phyloP scores from a whole-genome alignment of 2,797 vertebrate species.

The Trichosurus vulpecula region DNA sequence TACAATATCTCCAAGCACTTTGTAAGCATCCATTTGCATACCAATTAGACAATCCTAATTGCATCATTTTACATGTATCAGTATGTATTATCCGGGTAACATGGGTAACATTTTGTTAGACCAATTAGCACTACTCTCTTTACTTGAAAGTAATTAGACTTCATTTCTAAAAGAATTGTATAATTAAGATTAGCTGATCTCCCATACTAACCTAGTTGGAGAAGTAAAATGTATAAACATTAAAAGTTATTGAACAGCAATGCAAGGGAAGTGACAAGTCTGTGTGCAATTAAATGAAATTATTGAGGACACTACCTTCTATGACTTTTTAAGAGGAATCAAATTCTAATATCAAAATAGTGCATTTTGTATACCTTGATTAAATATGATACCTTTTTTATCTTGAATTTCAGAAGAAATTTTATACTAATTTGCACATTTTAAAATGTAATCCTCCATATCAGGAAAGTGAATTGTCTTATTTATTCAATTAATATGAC shows the following conservation, averaged over 20 bases:
- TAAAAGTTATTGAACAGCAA: neutral
- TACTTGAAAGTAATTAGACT: neutral
- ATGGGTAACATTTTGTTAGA: neutral
- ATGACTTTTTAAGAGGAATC: neutral
- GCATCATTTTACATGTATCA: neutral
- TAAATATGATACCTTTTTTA: neutral
- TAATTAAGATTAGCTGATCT: neutral
- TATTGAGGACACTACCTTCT: neutral
- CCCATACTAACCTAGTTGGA: neutral
- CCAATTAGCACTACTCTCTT: neutral
- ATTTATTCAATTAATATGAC: neutral
- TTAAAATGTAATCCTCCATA: constrained; percentile 11
- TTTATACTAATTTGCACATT: neutral
- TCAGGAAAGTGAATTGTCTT: neutral
- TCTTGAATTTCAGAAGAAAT: neutral
- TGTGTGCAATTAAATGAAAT: neutral
- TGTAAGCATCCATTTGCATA: neutral
- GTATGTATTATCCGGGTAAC: neutral
- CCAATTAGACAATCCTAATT: neutral
- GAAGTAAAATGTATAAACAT: neutral
- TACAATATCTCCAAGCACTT: neutral
- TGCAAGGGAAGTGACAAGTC: neutral
- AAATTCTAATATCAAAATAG: neutral
- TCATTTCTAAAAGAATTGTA: neutral
- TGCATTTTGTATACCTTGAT: neutral